phyloP scores from a whole-genome alignment of 2,113 vertebrate genomes.

The Mesitornis unicolor region DNA sequence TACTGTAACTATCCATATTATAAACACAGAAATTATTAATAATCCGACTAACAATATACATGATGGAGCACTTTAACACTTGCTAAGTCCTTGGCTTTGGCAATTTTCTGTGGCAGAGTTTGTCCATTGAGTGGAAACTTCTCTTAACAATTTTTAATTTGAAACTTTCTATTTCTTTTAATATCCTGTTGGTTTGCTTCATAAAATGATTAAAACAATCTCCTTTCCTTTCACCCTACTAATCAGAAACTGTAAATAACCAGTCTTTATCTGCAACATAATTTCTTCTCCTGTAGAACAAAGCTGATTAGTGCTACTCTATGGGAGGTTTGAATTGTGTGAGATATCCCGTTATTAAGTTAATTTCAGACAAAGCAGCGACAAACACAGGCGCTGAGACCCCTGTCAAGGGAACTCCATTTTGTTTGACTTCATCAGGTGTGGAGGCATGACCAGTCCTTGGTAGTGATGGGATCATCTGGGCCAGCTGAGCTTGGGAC shows the following conservation, averaged over 20 bases:
- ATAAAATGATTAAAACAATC: neutral
- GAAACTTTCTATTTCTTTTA: neutral
- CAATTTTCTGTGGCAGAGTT: neutral
- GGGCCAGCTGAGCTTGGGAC: neutral
- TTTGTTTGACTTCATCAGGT: neutral
- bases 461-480: accelerated
- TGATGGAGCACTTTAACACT: neutral
- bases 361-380: neutral
- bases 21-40: neutral
- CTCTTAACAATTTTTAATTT: neutral
- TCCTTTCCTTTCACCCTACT: neutral
- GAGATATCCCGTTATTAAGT: neutral
- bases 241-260: constrained; percentile 22
- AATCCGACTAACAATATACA: neutral
- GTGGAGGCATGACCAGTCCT: neutral
- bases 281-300: neutral
- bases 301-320: neutral
- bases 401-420: neutral
- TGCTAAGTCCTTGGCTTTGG: neutral
- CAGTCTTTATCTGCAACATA: neutral
- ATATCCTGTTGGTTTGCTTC: neutral
- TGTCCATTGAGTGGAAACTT: neutral
- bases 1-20: neutral
- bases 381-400: neutral
- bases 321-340: neutral